These are phyloP conservation scores for Rutilus rutilus DNA, from an alignment of 2,113 vertebrate species.

Conservation along the genomic window DNA sequence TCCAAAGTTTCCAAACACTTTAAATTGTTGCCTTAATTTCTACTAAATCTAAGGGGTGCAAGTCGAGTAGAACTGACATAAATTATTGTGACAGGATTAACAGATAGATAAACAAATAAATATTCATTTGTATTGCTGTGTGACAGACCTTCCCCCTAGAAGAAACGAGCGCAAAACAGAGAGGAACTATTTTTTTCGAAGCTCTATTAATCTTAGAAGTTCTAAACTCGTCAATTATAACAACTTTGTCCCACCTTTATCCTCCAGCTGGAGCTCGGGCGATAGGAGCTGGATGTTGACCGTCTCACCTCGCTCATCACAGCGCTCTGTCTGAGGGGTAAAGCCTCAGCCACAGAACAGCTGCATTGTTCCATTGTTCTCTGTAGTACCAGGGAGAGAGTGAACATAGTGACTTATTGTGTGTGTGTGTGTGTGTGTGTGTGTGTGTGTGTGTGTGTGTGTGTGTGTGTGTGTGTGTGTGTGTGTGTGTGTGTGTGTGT, in stretches of 20 bases:
- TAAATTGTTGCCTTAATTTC: background rate
- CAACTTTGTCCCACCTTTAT: slow-evolving; percentile 63
- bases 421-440: slow-evolving; percentile 49
- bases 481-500: slow-evolving; percentile 50
- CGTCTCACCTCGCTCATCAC: slow-evolving; percentile 69
- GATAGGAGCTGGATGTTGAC: slow-evolving; percentile 62
- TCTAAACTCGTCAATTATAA: slow-evolving; percentile 23
- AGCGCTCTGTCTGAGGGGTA: slow-evolving; percentile 41
- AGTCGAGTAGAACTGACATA: background rate
- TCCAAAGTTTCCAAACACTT: background rate
- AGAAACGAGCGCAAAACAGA: background rate
- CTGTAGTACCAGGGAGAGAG: slow-evolving; percentile 68
- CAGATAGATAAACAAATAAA: background rate
- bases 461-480: slow-evolving; percentile 50
- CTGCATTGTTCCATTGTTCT: slow-evolving; percentile 66
- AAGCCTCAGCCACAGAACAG: slow-evolving; percentile 51
- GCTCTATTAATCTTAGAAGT: background rate
- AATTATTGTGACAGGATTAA: background rate
- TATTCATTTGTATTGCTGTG: background rate
- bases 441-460: slow-evolving; percentile 53
- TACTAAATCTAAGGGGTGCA: background rate
- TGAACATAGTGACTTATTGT: slow-evolving; percentile 54
- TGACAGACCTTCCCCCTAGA: background rate
- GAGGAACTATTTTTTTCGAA: background rate
- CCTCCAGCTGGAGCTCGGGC: slow-evolving; percentile 59